Percentiles rank a stretch among this genome's conserved stretches.
Conservation (phyloP, 1,140 invertebrate genomes). For the Drosophila mojavensis region DNA sequence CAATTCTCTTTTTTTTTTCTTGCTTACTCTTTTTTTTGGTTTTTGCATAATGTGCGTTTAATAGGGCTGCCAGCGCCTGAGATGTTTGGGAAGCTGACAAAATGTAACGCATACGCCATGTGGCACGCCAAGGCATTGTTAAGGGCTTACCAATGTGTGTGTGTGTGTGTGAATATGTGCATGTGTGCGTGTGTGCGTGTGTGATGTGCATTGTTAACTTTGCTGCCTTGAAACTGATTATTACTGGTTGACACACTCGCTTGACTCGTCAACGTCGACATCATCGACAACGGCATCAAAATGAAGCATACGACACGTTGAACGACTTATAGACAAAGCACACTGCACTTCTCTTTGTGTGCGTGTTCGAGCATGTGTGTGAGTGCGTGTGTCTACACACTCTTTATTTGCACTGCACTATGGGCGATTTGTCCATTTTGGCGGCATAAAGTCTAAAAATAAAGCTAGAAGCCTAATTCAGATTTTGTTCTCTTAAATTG, state of each 20-base stretch:
- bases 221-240: constrained; percentile 74
- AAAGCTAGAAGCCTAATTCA: no score
- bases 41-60: constrained; percentile 66
- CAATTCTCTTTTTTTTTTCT: neutral
- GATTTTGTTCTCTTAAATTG: no score
- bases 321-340: constrained; percentile 38
- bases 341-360: constrained; percentile 15
- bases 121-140: constrained; percentile 42
- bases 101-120: constrained; percentile 67
- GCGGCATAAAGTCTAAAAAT: no score
- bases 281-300: constrained; percentile 27
- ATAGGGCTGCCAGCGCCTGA: constrained; percentile 32
- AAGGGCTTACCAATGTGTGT: constrained; percentile 25
- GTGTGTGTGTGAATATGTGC: constrained; percentile 6
- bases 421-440: no score
- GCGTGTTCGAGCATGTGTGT: neutral
- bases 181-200: constrained; percentile 8
- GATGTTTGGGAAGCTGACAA: constrained; percentile 50
- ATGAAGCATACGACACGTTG: constrained; percentile 64
- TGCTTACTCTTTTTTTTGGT: neutral
- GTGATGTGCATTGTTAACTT: constrained; percentile 46
- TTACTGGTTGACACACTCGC: constrained; percentile 72
- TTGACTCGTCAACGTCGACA: constrained; percentile 48
- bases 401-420: constrained; percentile 13
- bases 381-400: neutral